Evolutionary conservation across 2,113 vertebrate genomes (phyloP).

Genomic region (Salvelinus alpinus): DNA sequence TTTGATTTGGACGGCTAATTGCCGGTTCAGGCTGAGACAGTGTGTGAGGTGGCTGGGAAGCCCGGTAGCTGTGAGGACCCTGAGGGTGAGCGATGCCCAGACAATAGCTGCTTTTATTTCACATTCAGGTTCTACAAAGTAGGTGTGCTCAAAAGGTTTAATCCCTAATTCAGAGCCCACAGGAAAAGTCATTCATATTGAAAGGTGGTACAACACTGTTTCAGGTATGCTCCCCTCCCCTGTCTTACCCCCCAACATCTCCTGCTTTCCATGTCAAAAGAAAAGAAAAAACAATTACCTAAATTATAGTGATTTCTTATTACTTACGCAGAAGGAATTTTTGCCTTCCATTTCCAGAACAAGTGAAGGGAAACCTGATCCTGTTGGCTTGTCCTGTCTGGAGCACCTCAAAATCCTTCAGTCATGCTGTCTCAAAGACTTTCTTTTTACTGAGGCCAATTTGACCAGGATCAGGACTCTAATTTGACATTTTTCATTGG

Average conservation of each 20-base stretch:
- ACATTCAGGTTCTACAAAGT: constrained; percentile 71
- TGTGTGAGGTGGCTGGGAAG: constrained; percentile 55
- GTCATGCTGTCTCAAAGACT: constrained; percentile 18
- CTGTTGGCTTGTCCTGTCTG: constrained; percentile 12
- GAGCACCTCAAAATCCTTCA: constrained; percentile 43
- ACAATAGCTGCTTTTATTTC: constrained; percentile 74
- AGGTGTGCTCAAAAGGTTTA: constrained; percentile 71
- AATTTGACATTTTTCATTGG: too few species aligned
- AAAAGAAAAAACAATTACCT: constrained; percentile 42
- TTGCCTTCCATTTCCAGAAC: constrained; percentile 26
- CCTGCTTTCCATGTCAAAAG: constrained; percentile 29
- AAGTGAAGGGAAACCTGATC: constrained; percentile 56
- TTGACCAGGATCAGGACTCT: constrained; percentile 8
- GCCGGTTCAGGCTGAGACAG: constrained; percentile 55
- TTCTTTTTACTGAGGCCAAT: constrained; percentile 33
- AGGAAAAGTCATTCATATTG: constrained; percentile 71
- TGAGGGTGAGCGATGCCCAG: constrained; percentile 41
- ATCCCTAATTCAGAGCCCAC: constrained; percentile 71
- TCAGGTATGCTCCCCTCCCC: constrained; percentile 56
- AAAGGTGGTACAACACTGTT: constrained; percentile 69
- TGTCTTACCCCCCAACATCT: constrained; percentile 21
- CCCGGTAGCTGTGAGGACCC: constrained; percentile 41
- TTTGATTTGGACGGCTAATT: constrained; percentile 69
- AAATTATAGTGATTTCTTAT: constrained; percentile 47
- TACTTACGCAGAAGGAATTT: constrained; percentile 33